Evolutionary conservation across 2,888 invertebrate genomes (phyloP).

Genomic region (Pristionchus mayeri): DNA sequence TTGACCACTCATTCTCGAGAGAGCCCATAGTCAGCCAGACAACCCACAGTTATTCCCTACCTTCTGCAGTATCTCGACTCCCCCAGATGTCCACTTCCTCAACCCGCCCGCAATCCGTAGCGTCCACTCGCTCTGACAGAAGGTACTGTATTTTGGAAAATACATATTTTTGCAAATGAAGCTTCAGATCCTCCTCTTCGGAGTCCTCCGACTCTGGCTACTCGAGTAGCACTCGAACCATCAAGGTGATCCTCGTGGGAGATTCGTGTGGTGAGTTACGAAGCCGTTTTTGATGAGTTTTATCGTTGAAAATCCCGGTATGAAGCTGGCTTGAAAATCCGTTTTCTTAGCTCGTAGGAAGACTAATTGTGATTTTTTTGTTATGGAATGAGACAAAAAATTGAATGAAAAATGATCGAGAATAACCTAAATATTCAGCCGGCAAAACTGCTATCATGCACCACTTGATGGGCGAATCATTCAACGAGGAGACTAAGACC

Average conservation of each 20-base stretch:
- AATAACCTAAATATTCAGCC: conserved; percentile 54
- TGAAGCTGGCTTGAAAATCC: too few relatives aligned
- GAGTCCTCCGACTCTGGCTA: conserved; percentile 32
- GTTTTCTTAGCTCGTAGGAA: too few relatives aligned
- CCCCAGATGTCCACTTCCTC: not conserved
- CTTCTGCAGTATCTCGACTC: not conserved
- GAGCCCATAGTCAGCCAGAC: too few relatives aligned
- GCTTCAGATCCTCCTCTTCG: not conserved
- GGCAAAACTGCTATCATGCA: conserved; percentile 62
- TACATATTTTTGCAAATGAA: not conserved
- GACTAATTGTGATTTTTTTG: too few relatives aligned
- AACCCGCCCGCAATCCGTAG: not conserved
- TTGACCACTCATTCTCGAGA: too few relatives aligned
- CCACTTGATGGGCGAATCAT: conserved; percentile 57
- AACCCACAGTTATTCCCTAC: too few relatives aligned
- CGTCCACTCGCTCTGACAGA: not conserved
- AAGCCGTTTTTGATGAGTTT: not conserved
- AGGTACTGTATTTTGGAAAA: not conserved
- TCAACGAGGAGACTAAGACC: conserved; percentile 54
- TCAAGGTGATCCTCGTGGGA: conserved; percentile 32
- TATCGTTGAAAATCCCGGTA: too few relatives aligned
- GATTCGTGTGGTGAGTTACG: conserved; percentile 42
- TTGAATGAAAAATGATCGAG: too few relatives aligned
- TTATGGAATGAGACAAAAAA: too few relatives aligned
- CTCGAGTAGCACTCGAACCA: conserved; percentile 6